phyloP scores from a whole-genome alignment of 1,140 invertebrate genomes.

The Akabosia matsudoensis region DNA sequence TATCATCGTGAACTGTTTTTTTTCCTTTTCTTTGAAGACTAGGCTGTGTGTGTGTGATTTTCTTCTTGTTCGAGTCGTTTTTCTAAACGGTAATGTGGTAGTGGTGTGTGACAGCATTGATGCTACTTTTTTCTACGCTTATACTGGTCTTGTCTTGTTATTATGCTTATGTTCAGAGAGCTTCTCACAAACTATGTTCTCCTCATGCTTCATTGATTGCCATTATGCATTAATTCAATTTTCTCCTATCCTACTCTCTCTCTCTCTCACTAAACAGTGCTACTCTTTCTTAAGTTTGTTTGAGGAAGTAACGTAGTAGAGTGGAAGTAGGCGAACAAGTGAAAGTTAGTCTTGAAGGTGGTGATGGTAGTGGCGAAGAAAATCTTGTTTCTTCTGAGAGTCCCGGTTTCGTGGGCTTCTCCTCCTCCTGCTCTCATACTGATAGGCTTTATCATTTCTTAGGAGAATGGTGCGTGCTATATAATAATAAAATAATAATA shows the following conservation, averaged over 20 bases:
- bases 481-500: not conserved
- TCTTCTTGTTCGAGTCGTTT: not conserved
- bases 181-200: not conserved
- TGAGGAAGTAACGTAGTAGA: not conserved
- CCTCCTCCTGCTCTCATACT: not conserved
- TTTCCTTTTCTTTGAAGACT: not conserved
- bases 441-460: not conserved
- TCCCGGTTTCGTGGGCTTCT: not conserved
- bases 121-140: not conserved
- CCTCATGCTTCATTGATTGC: constrained; percentile 23
- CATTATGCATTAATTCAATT: constrained; percentile 29
- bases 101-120: not conserved
- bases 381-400: not conserved
- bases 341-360: too few relatives aligned
- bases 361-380: not conserved
- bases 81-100: not conserved
- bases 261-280: not conserved
- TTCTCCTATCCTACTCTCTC: constrained; percentile 22
- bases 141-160: not conserved
- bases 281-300: not conserved
- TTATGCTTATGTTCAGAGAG: not conserved
- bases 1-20: not conserved
- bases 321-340: not conserved
- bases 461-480: not conserved
- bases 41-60: not conserved